These are phyloP conservation scores for Sarcophaga caerulescens DNA, from an alignment of 2,888 invertebrate genomes.

Conservation along the genomic window DNA sequence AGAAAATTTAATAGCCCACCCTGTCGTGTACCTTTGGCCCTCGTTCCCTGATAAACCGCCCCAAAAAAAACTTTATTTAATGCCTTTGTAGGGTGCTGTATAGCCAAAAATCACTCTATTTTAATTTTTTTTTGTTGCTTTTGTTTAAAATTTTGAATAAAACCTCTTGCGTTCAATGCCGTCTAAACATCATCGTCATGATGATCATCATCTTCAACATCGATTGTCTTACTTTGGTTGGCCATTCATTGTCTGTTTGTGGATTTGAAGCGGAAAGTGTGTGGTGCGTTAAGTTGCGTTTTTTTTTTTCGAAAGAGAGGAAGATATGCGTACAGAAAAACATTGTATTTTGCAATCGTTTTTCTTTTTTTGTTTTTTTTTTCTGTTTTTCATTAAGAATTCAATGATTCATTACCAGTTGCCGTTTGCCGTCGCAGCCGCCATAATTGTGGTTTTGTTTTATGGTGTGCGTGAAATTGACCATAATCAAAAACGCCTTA, in stretches of 20 bases:
- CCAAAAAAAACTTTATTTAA: no score
- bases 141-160: conserved; percentile 1
- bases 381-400: conserved; percentile 59
- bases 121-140: neutral
- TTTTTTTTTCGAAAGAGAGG: conserved; percentile 5
- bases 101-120: no score
- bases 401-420: conserved; percentile 46
- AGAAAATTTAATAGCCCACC: no score
- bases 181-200: neutral
- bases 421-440: neutral
- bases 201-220: neutral
- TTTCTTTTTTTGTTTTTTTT: no score
- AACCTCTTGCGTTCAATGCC: neutral
- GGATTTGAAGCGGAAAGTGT: conserved; percentile 48
- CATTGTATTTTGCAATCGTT: conserved; percentile 61
- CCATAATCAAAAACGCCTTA: conserved; percentile 64
- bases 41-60: no score
- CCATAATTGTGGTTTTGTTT: conserved; percentile 26
- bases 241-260: neutral
- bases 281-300: neutral
- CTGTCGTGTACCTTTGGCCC: no score
- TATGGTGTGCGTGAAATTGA: conserved; percentile 46
- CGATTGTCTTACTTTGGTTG: neutral
- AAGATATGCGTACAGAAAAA: conserved; percentile 37
- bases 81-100: no score